Evolutionary conservation across 2,888 invertebrate species (phyloP), one percentile per base, ranked within the genome.

Genomic region (Gonocerus acuteangulatus): DNA sequence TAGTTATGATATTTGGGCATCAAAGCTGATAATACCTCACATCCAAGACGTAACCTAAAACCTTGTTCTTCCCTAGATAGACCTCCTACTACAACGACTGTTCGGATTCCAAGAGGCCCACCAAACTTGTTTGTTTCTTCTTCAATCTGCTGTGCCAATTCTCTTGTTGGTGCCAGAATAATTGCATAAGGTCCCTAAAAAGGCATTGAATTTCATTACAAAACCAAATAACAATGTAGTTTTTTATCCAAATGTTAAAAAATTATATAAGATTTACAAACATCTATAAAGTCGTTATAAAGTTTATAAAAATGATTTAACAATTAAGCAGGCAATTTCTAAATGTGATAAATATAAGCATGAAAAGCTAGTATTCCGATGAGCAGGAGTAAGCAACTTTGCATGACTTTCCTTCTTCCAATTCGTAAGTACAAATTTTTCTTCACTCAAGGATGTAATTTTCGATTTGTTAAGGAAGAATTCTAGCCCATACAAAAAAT

Each of bases 71-170:
- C 99, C 69, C 97, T 82, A 1, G 95, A 96, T 13, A 97, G 80
- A 77, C 92, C 92, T 73, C 95, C 95, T n/a, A 96, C 95, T n/a
- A 96, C 93, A 2, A 95, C 94, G 0, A 95, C 95, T 1, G 95
- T 95, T 58, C 94, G 83, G 61, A 96, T 95, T 18, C 87, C 93
- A 49, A 96, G 75, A 1, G 92, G 91, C 68, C 87, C 84, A 19
- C 97, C 99, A 78, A 99, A 99, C 75, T 96, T 99, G 65, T 87
- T 89, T 0, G 96, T 94, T 76, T 99, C 99, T 74, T 97, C 97
- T 76, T 99, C 97, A 71, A 99, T 99, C 76, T 99, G 97, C 72
- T 97, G 96, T 0, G 97, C 97, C 78, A 99, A 82, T 74, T 99
- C 97, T 76, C 99, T 88, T n/a, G 99, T 99, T 1, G 99, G 99